phyloP scores from a whole-genome alignment of 2,888 invertebrate species.

The Cosmia trapezina region DNA sequence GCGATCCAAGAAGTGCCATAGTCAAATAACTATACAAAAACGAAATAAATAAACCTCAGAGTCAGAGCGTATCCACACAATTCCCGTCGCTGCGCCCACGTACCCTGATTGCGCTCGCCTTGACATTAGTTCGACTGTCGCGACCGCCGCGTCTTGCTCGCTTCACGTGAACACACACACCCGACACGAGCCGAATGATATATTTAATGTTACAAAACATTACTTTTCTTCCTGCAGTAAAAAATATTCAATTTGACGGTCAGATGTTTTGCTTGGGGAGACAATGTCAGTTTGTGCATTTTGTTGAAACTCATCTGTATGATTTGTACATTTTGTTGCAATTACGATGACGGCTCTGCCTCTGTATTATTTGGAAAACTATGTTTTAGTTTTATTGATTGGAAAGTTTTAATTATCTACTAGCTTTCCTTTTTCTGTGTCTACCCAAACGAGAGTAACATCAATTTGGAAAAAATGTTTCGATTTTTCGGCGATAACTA shows the following conservation, averaged over 20 bases:
- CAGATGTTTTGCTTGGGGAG: conserved; percentile 38
- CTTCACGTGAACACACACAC: conserved; percentile 69
- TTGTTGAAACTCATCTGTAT: background rate
- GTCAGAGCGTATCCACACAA: conserved; percentile 73
- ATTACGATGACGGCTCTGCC: background rate
- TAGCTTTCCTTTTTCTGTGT: no score
- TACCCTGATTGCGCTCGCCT: conserved; percentile 88
- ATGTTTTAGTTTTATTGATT: background rate
- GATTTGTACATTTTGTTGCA: conserved; percentile 4
- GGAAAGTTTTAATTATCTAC: background rate
- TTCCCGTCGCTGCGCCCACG: conserved; percentile 80
- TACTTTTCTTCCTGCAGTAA: conserved; percentile 63
- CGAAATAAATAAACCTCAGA: conserved; percentile 24
- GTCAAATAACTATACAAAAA: background rate
- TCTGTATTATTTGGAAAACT: background rate
- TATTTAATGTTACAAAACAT: conserved; percentile 67
- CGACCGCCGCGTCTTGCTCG: conserved; percentile 74
- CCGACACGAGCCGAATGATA: conserved; percentile 66
- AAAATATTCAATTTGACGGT: conserved; percentile 58
- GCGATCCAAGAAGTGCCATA: no score
- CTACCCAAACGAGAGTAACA: background rate
- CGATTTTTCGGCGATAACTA: background rate
- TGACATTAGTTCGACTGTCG: conserved; percentile 89
- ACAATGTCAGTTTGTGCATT: conserved; percentile 23
- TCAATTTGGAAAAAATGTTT: background rate